phyloP scores from a whole-genome alignment of 1,140 invertebrate genomes.

The Aricia agestis region DNA sequence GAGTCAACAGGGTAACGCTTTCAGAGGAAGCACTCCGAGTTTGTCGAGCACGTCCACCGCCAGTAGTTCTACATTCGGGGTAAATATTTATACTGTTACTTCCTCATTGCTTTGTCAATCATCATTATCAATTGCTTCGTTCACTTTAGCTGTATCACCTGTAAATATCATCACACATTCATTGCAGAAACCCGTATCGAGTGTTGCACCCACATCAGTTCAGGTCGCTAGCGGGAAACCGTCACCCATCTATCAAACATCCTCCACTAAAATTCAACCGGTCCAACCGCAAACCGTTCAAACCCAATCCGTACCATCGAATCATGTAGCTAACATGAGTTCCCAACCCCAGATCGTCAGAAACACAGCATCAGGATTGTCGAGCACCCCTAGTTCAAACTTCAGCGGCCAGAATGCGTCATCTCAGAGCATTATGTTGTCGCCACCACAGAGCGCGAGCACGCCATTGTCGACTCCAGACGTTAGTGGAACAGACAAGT shows the following conservation, averaged over 20 bases:
- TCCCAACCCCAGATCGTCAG: constrained; percentile 72
- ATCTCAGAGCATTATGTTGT: constrained; percentile 72
- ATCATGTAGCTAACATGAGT: constrained; percentile 63
- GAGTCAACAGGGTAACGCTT: constrained; percentile 47
- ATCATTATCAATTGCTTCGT: constrained; percentile 24
- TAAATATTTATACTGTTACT: constrained; percentile 38
- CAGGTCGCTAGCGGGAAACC: constrained; percentile 80
- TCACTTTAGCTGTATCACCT: constrained; percentile 35
- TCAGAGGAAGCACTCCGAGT: constrained; percentile 67
- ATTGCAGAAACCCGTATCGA: constrained; percentile 83
- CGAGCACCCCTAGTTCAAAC: constrained; percentile 47
- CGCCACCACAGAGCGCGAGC: constrained; percentile 77
- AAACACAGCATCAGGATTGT: constrained; percentile 67
- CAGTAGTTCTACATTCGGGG: constrained; percentile 67
- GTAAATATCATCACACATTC: constrained; percentile 73
- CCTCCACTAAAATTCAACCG: constrained; percentile 87
- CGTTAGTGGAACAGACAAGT: constrained; percentile 72
- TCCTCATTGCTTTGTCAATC: constrained; percentile 20
- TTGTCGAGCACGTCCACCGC: constrained; percentile 51
- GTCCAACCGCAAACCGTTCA: constrained; percentile 85
- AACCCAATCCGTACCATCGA: constrained; percentile 63
- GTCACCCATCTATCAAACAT: constrained; percentile 87
- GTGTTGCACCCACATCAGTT: constrained; percentile 85
- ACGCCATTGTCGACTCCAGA: constrained; percentile 77
- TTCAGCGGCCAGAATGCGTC: constrained; percentile 64